Evolutionary conservation across 2,888 invertebrate genomes (phyloP).

Genomic region (Aspidapion aeneum): DNA sequence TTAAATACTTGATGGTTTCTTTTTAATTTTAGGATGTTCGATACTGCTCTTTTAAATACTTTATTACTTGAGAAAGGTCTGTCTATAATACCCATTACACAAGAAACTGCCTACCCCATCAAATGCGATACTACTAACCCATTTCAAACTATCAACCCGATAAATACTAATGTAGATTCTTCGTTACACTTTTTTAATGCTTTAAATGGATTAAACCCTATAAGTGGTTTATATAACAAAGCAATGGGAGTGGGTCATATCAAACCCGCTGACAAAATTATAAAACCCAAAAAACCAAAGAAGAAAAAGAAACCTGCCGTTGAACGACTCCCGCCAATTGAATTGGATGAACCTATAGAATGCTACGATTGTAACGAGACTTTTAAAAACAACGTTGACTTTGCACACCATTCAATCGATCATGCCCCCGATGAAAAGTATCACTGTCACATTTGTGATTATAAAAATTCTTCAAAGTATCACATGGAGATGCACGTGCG

Average conservation of each 20-base stretch:
- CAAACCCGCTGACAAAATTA: neutral
- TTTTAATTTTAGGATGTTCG: slow-evolving; percentile 33
- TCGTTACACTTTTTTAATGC: neutral
- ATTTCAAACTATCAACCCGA: too few species aligned
- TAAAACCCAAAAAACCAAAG: too few species aligned
- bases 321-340: slow-evolving; percentile 26
- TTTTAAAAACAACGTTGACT: slow-evolving; percentile 40
- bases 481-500: slow-evolving; percentile 45
- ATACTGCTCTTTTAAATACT: slow-evolving; percentile 31
- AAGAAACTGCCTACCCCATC: slow-evolving; percentile 7
- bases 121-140: too few species aligned
- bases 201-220: neutral
- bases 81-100: slow-evolving; percentile 28
- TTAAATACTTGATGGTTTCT: too few species aligned
- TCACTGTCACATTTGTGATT: slow-evolving; percentile 41
- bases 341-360: slow-evolving; percentile 41
- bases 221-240: neutral
- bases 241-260: neutral
- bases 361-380: slow-evolving; percentile 41
- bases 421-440: slow-evolving; percentile 39
- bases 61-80: slow-evolving; percentile 32
- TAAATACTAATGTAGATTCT: neutral
- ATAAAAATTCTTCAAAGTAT: slow-evolving; percentile 38
- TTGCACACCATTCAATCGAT: slow-evolving; percentile 39
- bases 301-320: slow-evolving; percentile 20